A percentile compares a stretch with the other conserved stretches of the same genome.
Evolutionary conservation across 2,797 vertebrate species (phyloP).

Genomic region (Tinamus major): DNA sequence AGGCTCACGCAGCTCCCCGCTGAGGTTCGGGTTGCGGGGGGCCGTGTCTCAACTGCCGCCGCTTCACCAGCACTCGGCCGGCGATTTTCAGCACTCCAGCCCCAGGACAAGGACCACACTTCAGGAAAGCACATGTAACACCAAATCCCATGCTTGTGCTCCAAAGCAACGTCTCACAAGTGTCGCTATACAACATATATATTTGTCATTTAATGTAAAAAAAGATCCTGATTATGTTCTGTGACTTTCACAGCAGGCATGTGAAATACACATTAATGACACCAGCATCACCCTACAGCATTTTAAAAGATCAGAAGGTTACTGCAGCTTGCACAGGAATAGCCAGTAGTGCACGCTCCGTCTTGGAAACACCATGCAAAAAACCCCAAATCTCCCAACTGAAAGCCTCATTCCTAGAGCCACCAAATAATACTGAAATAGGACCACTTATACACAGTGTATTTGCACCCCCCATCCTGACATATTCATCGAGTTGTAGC

Average conservation of each 20-base stretch:
- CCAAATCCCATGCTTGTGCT: not conserved
- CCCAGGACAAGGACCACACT: not conserved
- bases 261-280: not conserved
- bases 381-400: constrained; percentile 53
- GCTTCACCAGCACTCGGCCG: too few species aligned
- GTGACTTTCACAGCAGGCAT: not conserved
- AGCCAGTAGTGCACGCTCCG: not conserved
- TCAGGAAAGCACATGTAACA: not conserved
- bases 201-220: constrained; percentile 9
- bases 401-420: constrained; percentile 58
- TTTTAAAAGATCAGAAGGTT: not conserved
- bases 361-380: constrained; percentile 46
- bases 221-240: constrained; percentile 2
- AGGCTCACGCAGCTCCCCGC: too few species aligned
- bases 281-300: not conserved
- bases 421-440: constrained; percentile 53
- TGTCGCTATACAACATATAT: not conserved
- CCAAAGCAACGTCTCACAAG: not conserved
- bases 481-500: constrained; percentile 50
- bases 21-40: too few species aligned
- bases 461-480: constrained; percentile 5
- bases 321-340: not conserved
- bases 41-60: too few species aligned
- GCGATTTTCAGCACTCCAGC: not conserved
- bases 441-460: constrained; percentile 25